Evolutionary conservation across 2,797 vertebrate genomes (phyloP).

Genomic region (Microctenopoma stevenorrisi): DNA sequence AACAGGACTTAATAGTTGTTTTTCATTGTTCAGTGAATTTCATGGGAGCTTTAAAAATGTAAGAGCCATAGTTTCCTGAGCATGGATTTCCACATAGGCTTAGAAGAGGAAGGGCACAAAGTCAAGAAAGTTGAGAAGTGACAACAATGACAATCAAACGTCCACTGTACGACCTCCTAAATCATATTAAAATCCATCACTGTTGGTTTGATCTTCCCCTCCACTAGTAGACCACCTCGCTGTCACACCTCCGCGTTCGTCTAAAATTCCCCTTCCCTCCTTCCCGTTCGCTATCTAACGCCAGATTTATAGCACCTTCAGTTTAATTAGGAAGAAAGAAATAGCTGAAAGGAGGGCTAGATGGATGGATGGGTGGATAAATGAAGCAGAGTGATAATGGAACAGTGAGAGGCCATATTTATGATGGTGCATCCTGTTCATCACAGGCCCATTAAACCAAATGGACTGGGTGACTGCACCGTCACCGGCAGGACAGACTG

Average conservation of each 20-base stretch:
- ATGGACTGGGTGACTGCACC: conserved; percentile 63
- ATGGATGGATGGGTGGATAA: conserved; percentile 52
- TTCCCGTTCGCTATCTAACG: conserved; percentile 39
- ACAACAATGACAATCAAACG: conserved; percentile 11
- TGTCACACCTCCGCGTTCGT: conserved; percentile 33
- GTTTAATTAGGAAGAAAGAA: conserved; percentile 66
- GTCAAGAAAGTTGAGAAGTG: background rate
- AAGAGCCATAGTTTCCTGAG: background rate
- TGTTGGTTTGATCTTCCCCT: conserved; percentile 47
- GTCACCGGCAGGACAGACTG: conserved; percentile 52
- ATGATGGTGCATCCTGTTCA: conserved; percentile 58
- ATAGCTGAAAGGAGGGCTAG: conserved; percentile 39
- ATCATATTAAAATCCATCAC: conserved; percentile 32
- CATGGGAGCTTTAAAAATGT: background rate
- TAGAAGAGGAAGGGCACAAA: background rate
- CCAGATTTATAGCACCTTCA: conserved; percentile 65
- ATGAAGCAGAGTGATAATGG: conserved; percentile 59
- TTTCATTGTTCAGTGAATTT: background rate
- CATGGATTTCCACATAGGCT: background rate
- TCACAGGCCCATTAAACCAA: conserved; percentile 71
- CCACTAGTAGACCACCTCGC: conserved; percentile 28
- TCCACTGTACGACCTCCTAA: conserved; percentile 22
- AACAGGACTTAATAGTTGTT: background rate
- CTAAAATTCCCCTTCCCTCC: conserved; percentile 33
- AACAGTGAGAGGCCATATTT: conserved; percentile 64